A percentile compares a stretch with the other conserved stretches of the same genome.
Evolutionary conservation across 2,797 vertebrate genomes (phyloP).

Genomic region (Lophotriccus pileatus): DNA sequence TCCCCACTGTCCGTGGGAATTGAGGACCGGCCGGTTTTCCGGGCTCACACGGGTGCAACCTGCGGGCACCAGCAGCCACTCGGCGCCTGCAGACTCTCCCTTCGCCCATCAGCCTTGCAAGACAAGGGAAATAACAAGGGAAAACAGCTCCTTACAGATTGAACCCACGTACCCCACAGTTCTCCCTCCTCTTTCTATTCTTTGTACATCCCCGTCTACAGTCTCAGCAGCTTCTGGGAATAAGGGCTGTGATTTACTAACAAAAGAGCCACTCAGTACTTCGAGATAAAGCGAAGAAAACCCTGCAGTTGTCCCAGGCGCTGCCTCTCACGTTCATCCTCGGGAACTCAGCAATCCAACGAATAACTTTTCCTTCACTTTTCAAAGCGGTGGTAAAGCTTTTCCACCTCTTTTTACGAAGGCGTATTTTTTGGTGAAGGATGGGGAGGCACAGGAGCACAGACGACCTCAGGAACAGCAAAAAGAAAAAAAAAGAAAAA

Average conservation of each 20-base stretch:
- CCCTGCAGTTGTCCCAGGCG: accelerated
- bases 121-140: neutral
- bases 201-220: neutral
- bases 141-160: neutral
- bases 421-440: accelerated
- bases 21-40: accelerated
- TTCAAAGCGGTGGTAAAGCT: neutral
- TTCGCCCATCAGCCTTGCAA: neutral
- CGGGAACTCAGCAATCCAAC: neutral
- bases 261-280: neutral
- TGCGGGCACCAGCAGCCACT: neutral
- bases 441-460: neutral
- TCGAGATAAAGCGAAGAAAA: neutral
- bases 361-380: neutral
- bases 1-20: accelerated
- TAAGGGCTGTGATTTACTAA: neutral
- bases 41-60: neutral
- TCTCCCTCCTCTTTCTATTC: accelerated
- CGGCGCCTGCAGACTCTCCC: neutral
- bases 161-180: neutral
- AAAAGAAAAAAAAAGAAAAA: too few species aligned
- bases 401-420: neutral
- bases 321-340: accelerated
- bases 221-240: neutral
- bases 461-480: neutral